Evolutionary conservation across 2,888 invertebrate genomes (phyloP).

Genomic region (Eurois occulta): DNA sequence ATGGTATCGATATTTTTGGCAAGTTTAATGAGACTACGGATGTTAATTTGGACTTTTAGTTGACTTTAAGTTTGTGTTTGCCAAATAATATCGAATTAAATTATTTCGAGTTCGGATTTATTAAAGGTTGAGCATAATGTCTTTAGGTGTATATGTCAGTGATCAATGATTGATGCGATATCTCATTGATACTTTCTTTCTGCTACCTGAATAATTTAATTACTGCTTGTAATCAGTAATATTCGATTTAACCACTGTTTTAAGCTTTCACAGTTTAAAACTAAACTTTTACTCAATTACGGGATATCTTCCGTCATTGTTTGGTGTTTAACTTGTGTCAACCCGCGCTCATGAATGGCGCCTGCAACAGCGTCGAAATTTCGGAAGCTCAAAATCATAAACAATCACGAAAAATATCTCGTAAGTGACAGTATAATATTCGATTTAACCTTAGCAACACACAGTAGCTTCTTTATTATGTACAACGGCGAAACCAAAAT

Average conservation of each 20-base stretch:
- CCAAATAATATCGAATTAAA: slow-evolving; percentile 15
- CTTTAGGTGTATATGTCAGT: slow-evolving; percentile 28
- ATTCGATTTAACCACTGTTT: too few species aligned
- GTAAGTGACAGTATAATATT: too few species aligned
- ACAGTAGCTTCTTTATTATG: background rate
- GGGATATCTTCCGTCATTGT: too few species aligned
- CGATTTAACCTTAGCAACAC: background rate
- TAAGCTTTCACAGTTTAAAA: too few species aligned
- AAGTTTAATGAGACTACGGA: slow-evolving; percentile 14
- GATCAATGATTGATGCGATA: slow-evolving; percentile 21
- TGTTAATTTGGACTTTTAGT: slow-evolving; percentile 44
- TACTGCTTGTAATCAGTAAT: slow-evolving; percentile 10
- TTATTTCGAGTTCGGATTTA: background rate
- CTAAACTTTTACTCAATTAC: too few species aligned
- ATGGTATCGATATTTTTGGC: slow-evolving; percentile 43
- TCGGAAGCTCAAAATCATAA: too few species aligned
- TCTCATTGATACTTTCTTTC: slow-evolving; percentile 5
- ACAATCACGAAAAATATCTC: too few species aligned
- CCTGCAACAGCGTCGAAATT: too few species aligned
- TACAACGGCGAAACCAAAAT: too few species aligned
- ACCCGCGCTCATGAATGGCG: too few species aligned
- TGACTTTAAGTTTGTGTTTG: background rate
- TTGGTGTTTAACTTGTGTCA: too few species aligned
- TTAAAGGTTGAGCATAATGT: slow-evolving; percentile 6
- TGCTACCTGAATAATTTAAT: slow-evolving; percentile 4